These are phyloP conservation scores for Ostrea denselamellosa DNA, from an alignment of 1,140 invertebrate species.

Conservation along the genomic window DNA sequence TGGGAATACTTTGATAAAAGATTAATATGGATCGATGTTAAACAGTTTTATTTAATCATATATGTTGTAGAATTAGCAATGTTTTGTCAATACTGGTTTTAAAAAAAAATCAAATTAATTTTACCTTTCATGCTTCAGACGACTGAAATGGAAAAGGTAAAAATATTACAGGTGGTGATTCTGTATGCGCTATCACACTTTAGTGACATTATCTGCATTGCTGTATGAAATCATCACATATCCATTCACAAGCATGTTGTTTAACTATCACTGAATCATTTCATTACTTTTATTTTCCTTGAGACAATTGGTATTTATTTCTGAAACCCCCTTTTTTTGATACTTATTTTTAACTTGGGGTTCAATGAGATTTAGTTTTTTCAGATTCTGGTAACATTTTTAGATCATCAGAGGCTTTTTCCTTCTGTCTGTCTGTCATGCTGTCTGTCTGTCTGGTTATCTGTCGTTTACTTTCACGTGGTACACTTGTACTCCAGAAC, in stretches of 20 bases:
- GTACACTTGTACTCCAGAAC: no score
- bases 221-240: not conserved
- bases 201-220: not conserved
- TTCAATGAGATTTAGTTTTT: no score
- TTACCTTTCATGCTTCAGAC: conserved; percentile 45
- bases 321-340: not conserved
- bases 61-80: no score
- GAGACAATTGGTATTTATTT: not conserved
- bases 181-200: not conserved
- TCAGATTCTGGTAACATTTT: no score
- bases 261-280: not conserved
- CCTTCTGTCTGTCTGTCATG: no score
- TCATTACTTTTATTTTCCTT: not conserved
- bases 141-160: conserved; percentile 60
- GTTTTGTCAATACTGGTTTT: not conserved
- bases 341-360: no score
- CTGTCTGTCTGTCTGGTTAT: no score
- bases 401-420: no score
- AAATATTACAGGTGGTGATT: conserved; percentile 9
- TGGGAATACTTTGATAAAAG: no score
- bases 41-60: no score
- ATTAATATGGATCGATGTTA: no score
- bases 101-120: not conserved
- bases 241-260: not conserved
- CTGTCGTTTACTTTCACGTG: no score